Evolutionary conservation across 2,113 vertebrate genomes (phyloP), one percentile per base, ranked within the genome.

Genomic region (Gallinago undulata): DNA sequence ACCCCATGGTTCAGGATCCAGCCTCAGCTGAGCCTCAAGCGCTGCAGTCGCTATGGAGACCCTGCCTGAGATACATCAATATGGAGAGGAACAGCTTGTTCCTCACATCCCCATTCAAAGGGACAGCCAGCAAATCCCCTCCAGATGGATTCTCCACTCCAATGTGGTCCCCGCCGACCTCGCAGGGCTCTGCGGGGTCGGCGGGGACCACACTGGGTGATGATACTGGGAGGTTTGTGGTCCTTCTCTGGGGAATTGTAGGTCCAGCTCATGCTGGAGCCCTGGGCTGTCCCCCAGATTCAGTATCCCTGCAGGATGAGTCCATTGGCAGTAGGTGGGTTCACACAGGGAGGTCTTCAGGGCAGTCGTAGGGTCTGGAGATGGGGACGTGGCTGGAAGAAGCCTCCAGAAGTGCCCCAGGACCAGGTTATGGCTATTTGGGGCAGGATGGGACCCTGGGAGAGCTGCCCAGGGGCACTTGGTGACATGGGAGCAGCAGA

Each of bases 131-230:
- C 15, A 53, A 80, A 70, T 68, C 60, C 56, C 48, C 33, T 37
- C 76, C 93, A 78, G 92, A 74, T 21, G 73, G 69, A 21, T 18
- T 22, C 19, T 74, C 16, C 1, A 0, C 10, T 28, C 17, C 3
- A 0, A 13, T 1, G 0, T 0, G 3, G 39, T 48, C 56, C 33
- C 55, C 1, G 3, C 19, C 1, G 3, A 35, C 14, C 48, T 25
- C 2, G 1, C 39, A 45, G 31, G 39, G 39, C 17, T 59, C 47
- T 28, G 19, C 0, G 1, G 31, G 30, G 12, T 31, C 2, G 0
- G 6, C 0, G 0, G 24, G n/a, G 25, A 33, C 50, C 7, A 0
- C 0, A 1, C 19, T 2, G 6, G 27, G n/a, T 0, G 2, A 14
- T 5, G 69, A 53, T 33, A 18, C 28, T 3, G 7, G 25, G 22